phyloP scores from a whole-genome alignment of 2,888 invertebrate genomes.

The Xylota segnis region DNA sequence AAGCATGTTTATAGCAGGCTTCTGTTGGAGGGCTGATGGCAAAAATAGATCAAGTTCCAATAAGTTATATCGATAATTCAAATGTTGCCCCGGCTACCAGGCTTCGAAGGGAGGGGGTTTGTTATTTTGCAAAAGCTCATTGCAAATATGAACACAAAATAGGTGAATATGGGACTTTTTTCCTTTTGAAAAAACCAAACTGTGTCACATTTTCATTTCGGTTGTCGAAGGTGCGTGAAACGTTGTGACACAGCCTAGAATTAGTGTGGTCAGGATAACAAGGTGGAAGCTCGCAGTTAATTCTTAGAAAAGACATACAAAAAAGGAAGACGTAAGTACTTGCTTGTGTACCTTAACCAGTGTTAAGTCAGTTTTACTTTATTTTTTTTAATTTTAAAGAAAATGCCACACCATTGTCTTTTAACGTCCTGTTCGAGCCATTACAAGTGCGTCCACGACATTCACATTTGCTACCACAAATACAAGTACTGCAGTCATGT shows the following conservation, averaged over 20 bases:
- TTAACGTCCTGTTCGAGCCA: slow-evolving; percentile 65
- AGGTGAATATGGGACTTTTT: slow-evolving; percentile 48
- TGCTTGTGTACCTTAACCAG: background rate
- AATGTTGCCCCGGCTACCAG: slow-evolving; percentile 52
- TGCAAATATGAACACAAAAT: slow-evolving; percentile 31
- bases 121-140: slow-evolving; percentile 74
- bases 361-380: background rate
- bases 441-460: slow-evolving; percentile 69
- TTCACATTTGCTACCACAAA: slow-evolving; percentile 73
- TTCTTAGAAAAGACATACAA: slow-evolving; percentile 7
- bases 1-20: slow-evolving; percentile 60
- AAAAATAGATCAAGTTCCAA: slow-evolving; percentile 76
- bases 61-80: slow-evolving; percentile 72
- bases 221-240: slow-evolving; percentile 76
- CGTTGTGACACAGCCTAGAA: slow-evolving; percentile 10
- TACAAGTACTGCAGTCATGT: slow-evolving; percentile 71
- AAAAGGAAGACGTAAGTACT: slow-evolving; percentile 43
- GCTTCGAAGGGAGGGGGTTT: slow-evolving; percentile 22
- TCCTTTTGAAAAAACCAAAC: slow-evolving; percentile 56
- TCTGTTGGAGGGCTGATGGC: slow-evolving; percentile 21
- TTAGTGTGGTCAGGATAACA: slow-evolving; percentile 5
- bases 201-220: slow-evolving; percentile 69
- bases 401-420: slow-evolving; percentile 72
- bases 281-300: background rate
- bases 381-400: slow-evolving; percentile 19